A percentile compares a stretch with the other conserved stretches of the same genome.
These are phyloP conservation scores for Onychomys arenicola DNA, from an alignment of 2,797 vertebrate genomes.

Conservation along the genomic window DNA sequence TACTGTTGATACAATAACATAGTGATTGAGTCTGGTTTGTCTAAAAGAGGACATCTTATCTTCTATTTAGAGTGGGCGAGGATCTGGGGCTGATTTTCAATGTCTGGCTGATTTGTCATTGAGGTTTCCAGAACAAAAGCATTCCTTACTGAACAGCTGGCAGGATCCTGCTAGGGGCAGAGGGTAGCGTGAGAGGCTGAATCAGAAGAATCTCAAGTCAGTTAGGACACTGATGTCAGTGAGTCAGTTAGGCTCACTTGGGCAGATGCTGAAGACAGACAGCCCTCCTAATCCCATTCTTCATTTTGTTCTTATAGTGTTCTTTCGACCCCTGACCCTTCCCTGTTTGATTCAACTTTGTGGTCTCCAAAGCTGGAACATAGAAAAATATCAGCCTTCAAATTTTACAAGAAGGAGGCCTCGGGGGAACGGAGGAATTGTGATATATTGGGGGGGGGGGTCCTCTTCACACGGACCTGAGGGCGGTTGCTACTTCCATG, in stretches of 20 bases:
- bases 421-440: background rate
- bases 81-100: constrained; percentile 61
- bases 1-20: constrained; percentile 58
- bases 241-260: background rate
- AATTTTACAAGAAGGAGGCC: constrained; percentile 7
- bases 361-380: background rate
- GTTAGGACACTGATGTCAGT: background rate
- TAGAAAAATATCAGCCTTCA: background rate
- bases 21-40: constrained; percentile 61
- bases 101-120: constrained; percentile 62
- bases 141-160: constrained; percentile 57
- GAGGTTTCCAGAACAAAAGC: constrained; percentile 66
- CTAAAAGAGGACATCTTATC: constrained; percentile 70
- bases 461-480: background rate
- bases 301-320: constrained; percentile 7
- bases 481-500: background rate
- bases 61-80: constrained; percentile 61
- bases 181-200: background rate
- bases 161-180: background rate
- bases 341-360: background rate
- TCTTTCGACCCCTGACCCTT: background rate
- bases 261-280: background rate
- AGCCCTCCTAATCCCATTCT: background rate
- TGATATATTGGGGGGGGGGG: background rate
- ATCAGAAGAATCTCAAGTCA: constrained; percentile 24